Conservation (phyloP, 2,113 vertebrate species). For the Mirza zaza region DNA sequence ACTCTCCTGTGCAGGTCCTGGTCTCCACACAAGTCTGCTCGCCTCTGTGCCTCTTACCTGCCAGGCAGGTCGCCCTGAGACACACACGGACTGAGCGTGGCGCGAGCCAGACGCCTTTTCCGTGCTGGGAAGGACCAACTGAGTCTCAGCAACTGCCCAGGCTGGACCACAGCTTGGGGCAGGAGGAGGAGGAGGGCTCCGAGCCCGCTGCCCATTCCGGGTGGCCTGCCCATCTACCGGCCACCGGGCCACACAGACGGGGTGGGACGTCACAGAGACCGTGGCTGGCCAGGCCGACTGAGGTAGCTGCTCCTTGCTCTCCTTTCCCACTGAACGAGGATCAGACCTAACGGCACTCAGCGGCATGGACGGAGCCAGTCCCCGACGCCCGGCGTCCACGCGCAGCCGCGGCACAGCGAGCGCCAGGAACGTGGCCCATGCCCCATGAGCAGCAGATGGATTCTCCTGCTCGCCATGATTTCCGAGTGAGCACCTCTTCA, state of each 20-base stretch:
- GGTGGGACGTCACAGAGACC: rapidly evolving
- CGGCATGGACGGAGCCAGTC: background rate
- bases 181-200: background rate
- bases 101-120: background rate
- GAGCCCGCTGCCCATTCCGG: too few species aligned
- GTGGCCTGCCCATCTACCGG: too few species aligned
- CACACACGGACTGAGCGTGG: too few species aligned
- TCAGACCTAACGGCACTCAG: background rate
- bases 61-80: background rate
- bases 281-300: background rate
- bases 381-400: too few species aligned
- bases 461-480: background rate
- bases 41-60: background rate
- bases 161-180: background rate
- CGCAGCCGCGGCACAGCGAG: rapidly evolving
- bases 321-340: background rate
- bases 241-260: too few species aligned
- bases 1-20: background rate
- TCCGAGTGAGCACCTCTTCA: rapidly evolving
- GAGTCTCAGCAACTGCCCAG: background rate
- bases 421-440: rapidly evolving
- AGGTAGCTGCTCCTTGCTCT: background rate
- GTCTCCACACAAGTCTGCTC: background rate
- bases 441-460: rapidly evolving
- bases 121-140: background rate